Evolutionary conservation across 2,797 vertebrate genomes (phyloP), one percentile per base, ranked within the genome.

Genomic region (Sebastes wilsoni): DNA sequence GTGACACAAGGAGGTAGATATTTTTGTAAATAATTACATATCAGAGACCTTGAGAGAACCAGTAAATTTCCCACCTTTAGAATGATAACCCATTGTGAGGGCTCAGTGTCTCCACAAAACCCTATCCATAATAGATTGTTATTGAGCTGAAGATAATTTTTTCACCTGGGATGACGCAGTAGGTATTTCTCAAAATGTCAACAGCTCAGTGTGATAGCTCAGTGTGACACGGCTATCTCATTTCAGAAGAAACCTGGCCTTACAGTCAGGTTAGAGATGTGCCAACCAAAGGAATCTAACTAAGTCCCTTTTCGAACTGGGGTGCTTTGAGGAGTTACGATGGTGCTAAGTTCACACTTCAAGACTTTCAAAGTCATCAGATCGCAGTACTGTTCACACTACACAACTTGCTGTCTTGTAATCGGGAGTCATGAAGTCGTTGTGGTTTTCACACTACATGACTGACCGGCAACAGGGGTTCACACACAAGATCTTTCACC

Each of bases 141-240:
- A 91, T 92, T 84, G 88, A 92, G 88, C 85, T 84, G 75, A 75
- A 75, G 82, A 91, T 91, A 54, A 85, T 91, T 92, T 90, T 89
- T 90, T 93, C 88, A 87, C 85, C 83, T 85, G 77, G 73, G 80
- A 87, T 87, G 81, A 86, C 92, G 84, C 91, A 89, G 90, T 28
- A 25, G 91, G 91, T 87, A 90, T 86, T 85, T 88, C 72, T 90
- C 78, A 76, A 92, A 95, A 94, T 95, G 94, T 93, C 94, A 95
- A 75, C 89, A 72, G 79, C 92, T 75, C 89, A 59, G 88, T 84
- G 84, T 88, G 92, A 92, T 82, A 84, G 80, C 92, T 77, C 88
- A 58, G 83, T 77, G 79, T 93, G 89, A 85, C 83, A 72, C 5
- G 5, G 66, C 86, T 58, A 66, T 80, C 87, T 88, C 76, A 80